These are phyloP conservation scores for Cynocephalus volans DNA, from an alignment of 2,113 vertebrate genomes.

Conservation along the genomic window DNA sequence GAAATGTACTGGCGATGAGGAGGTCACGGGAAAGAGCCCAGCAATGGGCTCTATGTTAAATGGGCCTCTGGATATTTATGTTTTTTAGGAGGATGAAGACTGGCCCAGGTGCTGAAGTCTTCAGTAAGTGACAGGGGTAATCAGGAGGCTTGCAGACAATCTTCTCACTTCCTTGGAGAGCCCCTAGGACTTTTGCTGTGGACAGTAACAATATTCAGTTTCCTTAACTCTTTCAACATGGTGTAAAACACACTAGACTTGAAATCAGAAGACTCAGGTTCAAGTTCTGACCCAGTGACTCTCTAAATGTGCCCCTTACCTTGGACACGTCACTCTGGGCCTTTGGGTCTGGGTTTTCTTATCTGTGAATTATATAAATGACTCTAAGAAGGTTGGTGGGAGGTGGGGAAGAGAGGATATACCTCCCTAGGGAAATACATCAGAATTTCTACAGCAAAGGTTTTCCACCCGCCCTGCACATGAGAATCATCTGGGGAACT, in stretches of 20 bases:
- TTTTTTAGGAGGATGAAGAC: constrained; percentile 16
- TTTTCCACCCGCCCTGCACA: background rate
- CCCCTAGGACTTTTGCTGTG: background rate
- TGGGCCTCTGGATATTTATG: background rate
- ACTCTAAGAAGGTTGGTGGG: background rate
- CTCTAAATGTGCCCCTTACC: background rate
- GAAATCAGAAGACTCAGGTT: background rate
- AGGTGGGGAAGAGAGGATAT: background rate
- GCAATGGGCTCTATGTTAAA: background rate
- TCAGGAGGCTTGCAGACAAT: background rate
- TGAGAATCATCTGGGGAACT: constrained; percentile 29
- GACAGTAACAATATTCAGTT: background rate
- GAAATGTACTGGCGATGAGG: background rate
- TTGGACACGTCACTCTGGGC: background rate
- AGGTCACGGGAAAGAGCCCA: background rate
- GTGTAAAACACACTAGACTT: background rate
- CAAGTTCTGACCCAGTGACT: background rate
- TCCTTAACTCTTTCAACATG: constrained; percentile 10
- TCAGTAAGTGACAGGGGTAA: background rate
- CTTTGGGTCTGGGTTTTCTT: constrained; percentile 37
- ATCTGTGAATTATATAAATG: constrained; percentile 25
- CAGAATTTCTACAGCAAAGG: constrained; percentile 45
- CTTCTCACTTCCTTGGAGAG: background rate
- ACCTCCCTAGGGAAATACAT: constrained; percentile 44
- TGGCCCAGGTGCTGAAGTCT: background rate